Base-by-base conservation (phyloP, 2,888 invertebrate species). In the Temnothorax unifasciatus region DNA sequence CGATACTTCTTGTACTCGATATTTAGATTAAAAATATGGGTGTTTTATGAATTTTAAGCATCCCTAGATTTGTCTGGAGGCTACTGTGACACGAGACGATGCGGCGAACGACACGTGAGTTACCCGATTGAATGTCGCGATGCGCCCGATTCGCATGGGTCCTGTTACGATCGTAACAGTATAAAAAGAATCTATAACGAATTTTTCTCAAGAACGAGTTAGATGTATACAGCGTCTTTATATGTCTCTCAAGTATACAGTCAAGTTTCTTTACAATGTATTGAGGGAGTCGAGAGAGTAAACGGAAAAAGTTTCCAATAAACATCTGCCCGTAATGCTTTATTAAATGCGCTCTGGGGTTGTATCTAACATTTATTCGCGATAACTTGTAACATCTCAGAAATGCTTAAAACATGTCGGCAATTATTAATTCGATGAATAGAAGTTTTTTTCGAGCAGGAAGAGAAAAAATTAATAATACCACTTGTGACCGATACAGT, bases 101-200 rank as follows among this genome's bases (percentile, higher is more conserved):
- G 59, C 59, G 79, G 21, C 79, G 25, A 81, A 81, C 69, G 21
- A 61, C 57, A 79, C 34, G 54, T 52, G 15, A 57, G n/a, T 25
- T 18, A 25, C 66, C 18, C 38, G 47, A 79, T 71, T 13, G 57
- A 15, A 68, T 54, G 41, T 77, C 68, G 29, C 66, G 54, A 66
- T 50, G 38, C 38, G 21, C 47, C 21, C 50, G 38, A 64, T 41
- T 76, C 44, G 38, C 52, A 64, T 18, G 3, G 21, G 13, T 63
- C 13, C 41, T 41, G 29, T 66, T 77, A 29, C 41, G 57, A 77
- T 54, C 41, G 3, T 77, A 41, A 54, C 6, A 41, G 41, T 66
- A 29, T 15, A 29, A 41, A 29, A 44, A 34, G 29, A 5, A 38
- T 68, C 41, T 29, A 4, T 52, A 15, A 77, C 38, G 6, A 63